Conservation (phyloP, 2,113 vertebrate genomes). For the Crocuta crocuta region DNA sequence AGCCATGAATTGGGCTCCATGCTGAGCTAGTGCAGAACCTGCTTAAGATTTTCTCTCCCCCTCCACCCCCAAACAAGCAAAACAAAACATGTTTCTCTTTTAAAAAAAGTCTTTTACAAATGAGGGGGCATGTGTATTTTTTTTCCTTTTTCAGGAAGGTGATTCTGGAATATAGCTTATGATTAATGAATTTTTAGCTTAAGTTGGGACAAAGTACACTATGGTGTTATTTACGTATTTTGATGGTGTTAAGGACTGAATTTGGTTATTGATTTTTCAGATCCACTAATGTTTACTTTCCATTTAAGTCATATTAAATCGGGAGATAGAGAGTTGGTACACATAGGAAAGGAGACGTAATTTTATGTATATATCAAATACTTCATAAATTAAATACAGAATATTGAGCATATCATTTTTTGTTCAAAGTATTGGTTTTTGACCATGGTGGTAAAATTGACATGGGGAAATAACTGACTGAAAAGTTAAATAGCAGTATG, state of each 20-base stretch:
- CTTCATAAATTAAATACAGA: conserved; percentile 45
- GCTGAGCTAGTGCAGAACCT: too few species aligned
- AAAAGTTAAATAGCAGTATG: neutral
- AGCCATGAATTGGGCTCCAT: too few species aligned
- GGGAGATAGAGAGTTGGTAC: neutral
- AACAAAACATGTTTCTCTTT: too few species aligned
- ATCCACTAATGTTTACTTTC: neutral
- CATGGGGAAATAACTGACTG: neutral
- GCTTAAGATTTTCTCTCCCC: too few species aligned
- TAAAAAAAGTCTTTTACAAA: too few species aligned
- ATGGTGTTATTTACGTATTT: conserved; percentile 3
- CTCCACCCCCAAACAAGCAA: too few species aligned
- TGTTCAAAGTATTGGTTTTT: conserved; percentile 1
- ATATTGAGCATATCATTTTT: neutral
- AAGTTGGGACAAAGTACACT: neutral
- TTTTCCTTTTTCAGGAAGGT: neutral
- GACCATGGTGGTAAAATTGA: neutral
- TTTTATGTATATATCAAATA: neutral
- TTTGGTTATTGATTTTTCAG: conserved; percentile 30
- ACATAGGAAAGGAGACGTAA: neutral
- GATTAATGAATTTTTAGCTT: neutral
- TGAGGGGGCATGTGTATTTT: neutral
- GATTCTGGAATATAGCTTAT: neutral
- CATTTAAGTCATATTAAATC: neutral
- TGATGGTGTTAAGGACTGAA: neutral